Base-by-base conservation (phyloP, 2,888 invertebrate species). In the Nysson spinosus region DNA sequence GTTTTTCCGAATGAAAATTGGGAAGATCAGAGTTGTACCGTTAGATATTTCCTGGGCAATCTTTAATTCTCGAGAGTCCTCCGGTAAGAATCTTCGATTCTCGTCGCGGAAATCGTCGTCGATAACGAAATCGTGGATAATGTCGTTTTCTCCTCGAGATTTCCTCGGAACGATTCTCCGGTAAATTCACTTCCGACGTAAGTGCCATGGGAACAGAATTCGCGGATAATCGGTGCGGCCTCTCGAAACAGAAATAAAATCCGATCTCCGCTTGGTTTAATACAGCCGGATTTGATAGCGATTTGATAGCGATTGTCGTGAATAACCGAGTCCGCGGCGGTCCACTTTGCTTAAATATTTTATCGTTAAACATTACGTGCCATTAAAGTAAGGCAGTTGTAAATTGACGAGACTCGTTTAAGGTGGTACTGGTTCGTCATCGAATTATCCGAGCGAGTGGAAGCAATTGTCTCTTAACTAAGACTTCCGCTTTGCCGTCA, bases 401-500 rank as follows among this genome's bases (percentile, higher is more conserved):
- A n/a, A n/a, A n/a, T n/a, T n/a, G n/a, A n/a, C 9, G 19, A 20
- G 37, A 20, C 1, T 16, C 5, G 5, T 17, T 11, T 12, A 3
- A 16, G 7, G 6, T 14, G 9, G 4, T 6, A 24, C 24, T 4
- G 3, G 4, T 22, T 43, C 55, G 32, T 32, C 55, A 5, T 6
- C 30, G 19, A 55, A 47, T 7, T 30, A 19, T 24, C 24, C 24
- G 24, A 4, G 24, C 54, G 32, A 60, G 43, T 60, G 39, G 40
- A 20, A 16, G 22, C 30, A 54, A 54, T 60, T 60, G 40, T 12
- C 16, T 3, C 32, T 34, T 34, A 55, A 60, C 37, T 54, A 46
- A 65, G 54, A 50, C 49, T 46, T 60, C 64, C 51, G 51, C 9
- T 57, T 44, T 42, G 39, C 32, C 7, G 28, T 22, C 20, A 40